Base-by-base conservation (phyloP, 2,797 vertebrate species). In the Pipistrellus kuhlii region DNA sequence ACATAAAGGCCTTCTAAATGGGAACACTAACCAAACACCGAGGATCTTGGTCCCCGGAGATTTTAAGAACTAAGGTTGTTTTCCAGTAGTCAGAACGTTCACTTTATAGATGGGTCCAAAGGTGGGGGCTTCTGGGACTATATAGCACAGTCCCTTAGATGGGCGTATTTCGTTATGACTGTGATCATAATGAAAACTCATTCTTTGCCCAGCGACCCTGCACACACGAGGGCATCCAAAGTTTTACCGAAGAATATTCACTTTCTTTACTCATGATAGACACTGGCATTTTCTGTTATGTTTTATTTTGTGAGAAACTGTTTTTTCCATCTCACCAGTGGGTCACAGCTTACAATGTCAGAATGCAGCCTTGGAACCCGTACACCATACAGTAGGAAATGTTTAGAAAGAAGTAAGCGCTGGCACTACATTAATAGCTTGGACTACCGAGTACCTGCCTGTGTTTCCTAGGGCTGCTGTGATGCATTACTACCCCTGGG, bases 331-430 rank as follows among this genome's bases (percentile, higher is more conserved):
- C 35, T 71, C 64, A 46, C 25, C 0, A 11, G 46, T 14, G 51
- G 25, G 51, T 25, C 25, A 12, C 8, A 12, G 71, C 9, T 38
- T 62, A n/a, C 51, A 14, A 0, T 30, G 46, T 30, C 91, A 87
- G 5, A 73, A 46, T 9, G 6, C 32, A 10, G 1, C 87, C 20
- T 23, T 1, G 46, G 75, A 30, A 12, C 97, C 87, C 95, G 57
- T 4, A 13, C 2, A 21, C 20, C 30, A 1, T 12, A n/a, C 2
- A 0, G 30, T 7, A 41, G 27, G 35, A 41, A 64, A 14, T 10
- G 17, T 32, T 57, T 32, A 55, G 46, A 23, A 32, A 72, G 32
- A n/a, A 30, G 17, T 8, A 51, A 15, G 17, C 25, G 0, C 88
- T 21, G 21, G 25, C 0, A 2, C 2, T 17, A 57, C 17, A 0